Base-by-base conservation (phyloP, 2,113 vertebrate genomes). In the Hippocampus abdominalis region DNA sequence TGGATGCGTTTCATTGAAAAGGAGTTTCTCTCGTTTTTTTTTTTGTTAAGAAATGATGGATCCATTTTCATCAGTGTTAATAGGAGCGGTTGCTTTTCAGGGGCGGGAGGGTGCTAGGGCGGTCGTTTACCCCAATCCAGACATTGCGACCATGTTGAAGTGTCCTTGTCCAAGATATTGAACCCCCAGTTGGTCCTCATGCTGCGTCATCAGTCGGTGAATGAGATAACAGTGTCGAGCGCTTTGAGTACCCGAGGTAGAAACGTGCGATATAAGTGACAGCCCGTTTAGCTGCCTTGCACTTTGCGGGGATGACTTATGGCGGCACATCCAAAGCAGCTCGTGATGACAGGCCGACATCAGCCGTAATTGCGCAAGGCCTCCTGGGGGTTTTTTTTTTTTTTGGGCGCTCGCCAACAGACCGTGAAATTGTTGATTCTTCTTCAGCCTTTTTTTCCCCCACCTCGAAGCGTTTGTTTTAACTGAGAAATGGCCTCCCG, bases 371-470 rank as follows among this genome's bases (percentile, higher is more conserved):
- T 81, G 81, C 68, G 72, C 51, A 13, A 69, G 63, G 64, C 66
- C n/a, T 8, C 72, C 78, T 77, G 16, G 27, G n/a, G n/a, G n/a
- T n/a, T n/a, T n/a, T n/a, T n/a, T 32, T 60, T 68, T 84, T 29
- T 57, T 68, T 84, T 76, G n/a, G n/a, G 75, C 79, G 69, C 66
- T 66, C 71, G 51, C 69, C 78, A 83, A 51, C 83, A 71, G 82
- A 86, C 63, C 83, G 63, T 89, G 89, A 88, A 89, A 89, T 89
- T 84, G 87, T 88, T 89, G 89, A 87, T 91, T 89, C 83, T 86
- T 81, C 79, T 73, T 71, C 78, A 79, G 78, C 69, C 81, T 60
- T 84, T 85, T 81, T 85, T 81, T 42, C 39, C 68, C 64, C 46
- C 66, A 7, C 63, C 64, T 72, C 68, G 74, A 53, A 32, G 15